Conservation (phyloP, 2,797 vertebrate genomes). For the Erethizon dorsatum region DNA sequence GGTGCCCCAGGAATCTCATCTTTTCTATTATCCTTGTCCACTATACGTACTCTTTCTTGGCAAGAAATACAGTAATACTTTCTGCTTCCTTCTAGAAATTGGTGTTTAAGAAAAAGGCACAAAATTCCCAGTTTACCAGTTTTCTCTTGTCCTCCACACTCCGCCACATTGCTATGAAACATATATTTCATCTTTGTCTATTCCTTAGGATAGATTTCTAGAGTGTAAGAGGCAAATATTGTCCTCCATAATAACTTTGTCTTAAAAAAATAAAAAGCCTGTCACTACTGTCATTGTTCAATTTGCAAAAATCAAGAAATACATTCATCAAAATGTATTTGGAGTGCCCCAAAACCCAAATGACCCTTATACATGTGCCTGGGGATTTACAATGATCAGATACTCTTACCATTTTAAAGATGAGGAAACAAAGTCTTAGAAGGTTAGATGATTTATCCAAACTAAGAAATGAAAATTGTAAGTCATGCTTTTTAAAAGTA, state of each 20-base stretch:
- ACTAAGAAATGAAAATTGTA: slow-evolving; percentile 54
- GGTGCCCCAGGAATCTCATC: not conserved
- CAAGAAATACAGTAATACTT: not conserved
- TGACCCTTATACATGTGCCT: not conserved
- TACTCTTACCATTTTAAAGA: slow-evolving; percentile 50
- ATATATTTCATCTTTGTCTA: not conserved
- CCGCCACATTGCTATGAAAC: not conserved
- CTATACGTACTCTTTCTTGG: slow-evolving; percentile 5
- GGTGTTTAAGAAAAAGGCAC: slow-evolving; percentile 49
- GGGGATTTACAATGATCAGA: slow-evolving; percentile 11
- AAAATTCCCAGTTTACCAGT: not conserved
- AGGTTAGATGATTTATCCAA: slow-evolving; percentile 14
- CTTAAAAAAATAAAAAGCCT: not conserved
- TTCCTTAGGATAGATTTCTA: slow-evolving; percentile 42
- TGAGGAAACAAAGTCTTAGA: slow-evolving; percentile 51
- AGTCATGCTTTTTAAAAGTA: not conserved
- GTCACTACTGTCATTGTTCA: slow-evolving; percentile 26
- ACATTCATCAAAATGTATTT: slow-evolving; percentile 43
- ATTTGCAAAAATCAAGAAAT: slow-evolving; percentile 44
- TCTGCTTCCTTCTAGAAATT: slow-evolving; percentile 17
- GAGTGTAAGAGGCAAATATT: not conserved
- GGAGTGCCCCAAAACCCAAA: not conserved
- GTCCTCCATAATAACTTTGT: not conserved
- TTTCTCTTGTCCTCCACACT: not conserved
- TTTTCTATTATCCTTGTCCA: slow-evolving; percentile 16